phyloP scores from a whole-genome alignment of 2,797 vertebrate species.

The Sebastes jordani region DNA sequence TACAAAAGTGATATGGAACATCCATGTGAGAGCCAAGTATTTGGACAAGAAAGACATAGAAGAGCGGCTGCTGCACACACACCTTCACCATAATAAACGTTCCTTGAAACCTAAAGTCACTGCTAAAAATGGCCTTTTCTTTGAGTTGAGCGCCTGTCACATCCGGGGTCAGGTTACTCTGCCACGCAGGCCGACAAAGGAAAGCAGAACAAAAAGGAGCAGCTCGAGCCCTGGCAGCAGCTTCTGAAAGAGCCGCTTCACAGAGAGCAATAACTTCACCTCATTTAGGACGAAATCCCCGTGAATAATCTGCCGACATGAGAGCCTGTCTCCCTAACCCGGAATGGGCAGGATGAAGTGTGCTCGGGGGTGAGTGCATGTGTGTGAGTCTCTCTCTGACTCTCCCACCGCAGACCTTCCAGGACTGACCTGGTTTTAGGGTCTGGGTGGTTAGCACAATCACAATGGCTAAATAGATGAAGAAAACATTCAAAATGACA shows the following conservation, averaged over 20 bases:
- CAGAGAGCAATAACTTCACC: conserved; percentile 65
- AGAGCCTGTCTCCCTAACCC: conserved; percentile 46
- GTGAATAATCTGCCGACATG: conserved; percentile 73
- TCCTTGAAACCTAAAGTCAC: conserved; percentile 17
- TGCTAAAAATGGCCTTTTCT: conserved; percentile 42
- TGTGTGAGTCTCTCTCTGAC: conserved; percentile 18
- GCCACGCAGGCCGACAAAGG: conserved; percentile 50
- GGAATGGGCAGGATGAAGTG: conserved; percentile 35
- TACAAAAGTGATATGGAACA: background rate
- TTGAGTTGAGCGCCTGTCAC: conserved; percentile 25
- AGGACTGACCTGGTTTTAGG: background rate
- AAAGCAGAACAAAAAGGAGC: conserved; percentile 52
- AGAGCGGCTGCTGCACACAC: background rate
- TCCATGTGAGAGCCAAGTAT: background rate
- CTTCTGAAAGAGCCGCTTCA: conserved; percentile 56
- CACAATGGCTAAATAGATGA: background rate
- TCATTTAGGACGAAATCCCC: conserved; percentile 72
- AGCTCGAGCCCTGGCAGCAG: conserved; percentile 50
- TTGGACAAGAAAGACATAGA: background rate
- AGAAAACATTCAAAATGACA: background rate
- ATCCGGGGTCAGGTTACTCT: conserved; percentile 55
- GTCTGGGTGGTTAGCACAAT: background rate
- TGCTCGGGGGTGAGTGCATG: conserved; percentile 10
- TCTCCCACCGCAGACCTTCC: background rate
- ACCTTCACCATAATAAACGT: background rate